phyloP scores from a whole-genome alignment of 2,888 invertebrate species.

The Drosophila pseudotalamancana region DNA sequence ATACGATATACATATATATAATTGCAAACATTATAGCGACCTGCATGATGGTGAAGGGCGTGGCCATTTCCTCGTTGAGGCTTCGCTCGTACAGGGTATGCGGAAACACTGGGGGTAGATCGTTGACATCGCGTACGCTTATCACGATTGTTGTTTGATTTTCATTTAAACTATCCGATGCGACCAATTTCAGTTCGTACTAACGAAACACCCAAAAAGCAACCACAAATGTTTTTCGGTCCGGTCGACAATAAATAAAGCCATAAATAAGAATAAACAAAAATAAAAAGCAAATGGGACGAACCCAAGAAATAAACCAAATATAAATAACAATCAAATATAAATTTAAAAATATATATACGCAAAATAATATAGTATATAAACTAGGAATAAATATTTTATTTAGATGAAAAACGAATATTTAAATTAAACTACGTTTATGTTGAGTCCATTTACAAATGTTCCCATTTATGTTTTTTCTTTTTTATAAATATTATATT shows the following conservation, averaged over 20 bases:
- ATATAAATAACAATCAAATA: conserved; percentile 59
- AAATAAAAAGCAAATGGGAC: conserved; percentile 20
- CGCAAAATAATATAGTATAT: conserved; percentile 16
- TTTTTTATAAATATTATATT: neutral
- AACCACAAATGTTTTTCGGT: conserved; percentile 21
- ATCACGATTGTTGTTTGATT: conserved; percentile 93
- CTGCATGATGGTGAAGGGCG: conserved; percentile 91
- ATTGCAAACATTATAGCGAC: conserved; percentile 85
- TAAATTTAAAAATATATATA: conserved; percentile 22
- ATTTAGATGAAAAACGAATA: conserved; percentile 20
- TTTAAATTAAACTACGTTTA: conserved; percentile 19
- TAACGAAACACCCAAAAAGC: conserved; percentile 75
- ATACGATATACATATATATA: conserved; percentile 2
- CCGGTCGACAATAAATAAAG: conserved; percentile 38
- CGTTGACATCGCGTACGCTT: conserved; percentile 94
- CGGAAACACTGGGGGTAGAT: conserved; percentile 93
- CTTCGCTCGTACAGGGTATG: conserved; percentile 89
- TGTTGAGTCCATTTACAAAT: conserved; percentile 36
- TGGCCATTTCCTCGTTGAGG: conserved; percentile 90
- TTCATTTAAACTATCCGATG: conserved; percentile 95
- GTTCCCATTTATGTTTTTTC: neutral
- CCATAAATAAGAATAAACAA: conserved; percentile 58
- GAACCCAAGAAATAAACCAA: conserved; percentile 55
- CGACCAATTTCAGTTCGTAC: conserved; percentile 95
- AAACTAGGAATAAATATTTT: conserved; percentile 39